Evolutionary conservation across 2,113 vertebrate genomes (phyloP), one percentile per base, ranked within the genome.

Genomic region (Daubentonia madagascariensis): DNA sequence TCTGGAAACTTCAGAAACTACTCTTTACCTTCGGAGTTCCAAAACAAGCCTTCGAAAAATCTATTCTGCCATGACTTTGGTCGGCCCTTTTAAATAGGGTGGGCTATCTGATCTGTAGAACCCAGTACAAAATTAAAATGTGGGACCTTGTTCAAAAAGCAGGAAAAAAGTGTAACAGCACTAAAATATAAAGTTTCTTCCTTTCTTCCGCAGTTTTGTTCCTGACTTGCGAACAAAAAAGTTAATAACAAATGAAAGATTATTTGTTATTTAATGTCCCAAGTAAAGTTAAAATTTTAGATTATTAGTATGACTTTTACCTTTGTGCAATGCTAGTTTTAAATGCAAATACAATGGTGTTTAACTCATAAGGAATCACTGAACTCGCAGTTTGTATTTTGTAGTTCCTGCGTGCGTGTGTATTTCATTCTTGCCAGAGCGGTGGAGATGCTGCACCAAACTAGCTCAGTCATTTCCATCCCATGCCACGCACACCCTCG

Each of bases 401-500:
- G 5, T 20, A 28, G 30, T 35, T 84, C 13, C 1, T 9, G 1
- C 1, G 6, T 14, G 16, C 8, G 1, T 9, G 16, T 25, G 7
- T 40, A 25, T 59, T 72, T 76, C 5, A 13, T 16, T 23, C 45
- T 88, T 28, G 67, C 37, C 28, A 9, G 5, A 48, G 30, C 8
- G 40, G 17, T n/a, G 4, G 30, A 13, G 13, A 79, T 2, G 6
- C n/a, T 30, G 11, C 28, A 20, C 8, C 7, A 32, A 40, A 35
- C 35, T 11, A 23, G 6, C 30, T 9, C 30, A 6, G 5, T 7
- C 1, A 1, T 5, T 32, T 80, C 40, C 7, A 4, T 9, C 40
- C n/a, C 45, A 65, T 5, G 11, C 32, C 6, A 0, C 28, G 72
- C 22, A 18, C 5, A 14, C 11, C 0, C 1, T 6, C 1, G 1